Base-by-base conservation (phyloP, 1,140 invertebrate species). In the Pseudomyrmex gracilis region DNA sequence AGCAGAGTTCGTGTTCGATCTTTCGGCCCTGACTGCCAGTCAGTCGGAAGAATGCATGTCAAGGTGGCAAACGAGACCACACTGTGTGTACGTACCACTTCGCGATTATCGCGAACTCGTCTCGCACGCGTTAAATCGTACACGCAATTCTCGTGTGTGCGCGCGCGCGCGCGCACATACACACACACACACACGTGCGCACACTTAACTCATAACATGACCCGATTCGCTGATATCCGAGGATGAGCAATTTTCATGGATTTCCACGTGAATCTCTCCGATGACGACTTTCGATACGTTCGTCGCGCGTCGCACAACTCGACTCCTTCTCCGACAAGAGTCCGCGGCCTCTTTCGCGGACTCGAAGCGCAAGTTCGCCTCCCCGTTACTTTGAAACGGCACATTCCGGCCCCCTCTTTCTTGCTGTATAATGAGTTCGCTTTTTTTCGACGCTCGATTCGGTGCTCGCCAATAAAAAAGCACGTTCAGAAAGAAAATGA, bases 1-100 rank as follows among this genome's bases (percentile, higher is more conserved):
- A 55, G 2, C 53, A 78, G 83, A 80, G 73, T 85, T 74, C 67
- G 66, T 61, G 70, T 34, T 76, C 67, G 77, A 67, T 61, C 88
- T 64, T 87, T 85, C 90, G 89, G 82, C 90, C 88, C 88, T 91
- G 90, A 91, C 90, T 86, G 86, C 73, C 71, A 78, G 70, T 61
- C 34, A 34, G 34, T 49, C 57, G 71, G 60, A 73, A 83, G 89
- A 92, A 93, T 92, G 87, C 89, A 89, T 93, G 92, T 93, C 92
- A 93, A 93, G 92, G 92, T 92, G 88, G 89, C 89, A 90, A 85
- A 85, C 87, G 85, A 86, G 83, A 85, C 86, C 83, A 90, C 66
- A 71, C 22, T 83, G 67, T 34, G 34, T 34, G 34, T 34, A 43
- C 22, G 61, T 5, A 15, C 12, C 45, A 64, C 66, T 17, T 45